Conservation (phyloP, 2,888 invertebrate genomes). For the Desoria tigrina region DNA sequence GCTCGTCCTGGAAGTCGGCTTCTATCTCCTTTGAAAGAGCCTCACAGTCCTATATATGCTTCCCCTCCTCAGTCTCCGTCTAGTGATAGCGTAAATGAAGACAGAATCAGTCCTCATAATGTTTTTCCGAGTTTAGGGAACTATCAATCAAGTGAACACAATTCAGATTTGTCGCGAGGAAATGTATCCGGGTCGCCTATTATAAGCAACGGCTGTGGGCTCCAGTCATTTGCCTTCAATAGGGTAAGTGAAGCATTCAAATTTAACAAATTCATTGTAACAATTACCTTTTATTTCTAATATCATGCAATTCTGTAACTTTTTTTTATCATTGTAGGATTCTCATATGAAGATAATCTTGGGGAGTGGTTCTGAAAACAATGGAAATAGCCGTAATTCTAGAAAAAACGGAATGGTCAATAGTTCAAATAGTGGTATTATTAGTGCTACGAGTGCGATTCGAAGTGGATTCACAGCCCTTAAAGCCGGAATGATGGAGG, state of each 20-base stretch:
- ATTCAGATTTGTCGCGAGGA: slow-evolving; percentile 9
- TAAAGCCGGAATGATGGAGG: slow-evolving; percentile 49
- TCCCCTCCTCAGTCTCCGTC: slow-evolving; percentile 76
- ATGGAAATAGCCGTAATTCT: slow-evolving; percentile 44
- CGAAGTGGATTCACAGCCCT: slow-evolving; percentile 52
- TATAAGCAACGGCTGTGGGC: slow-evolving; percentile 46
- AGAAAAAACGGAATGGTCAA: slow-evolving; percentile 51
- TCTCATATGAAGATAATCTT: slow-evolving; percentile 89
- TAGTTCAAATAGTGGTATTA: slow-evolving; percentile 52
- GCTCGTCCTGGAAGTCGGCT: slow-evolving; percentile 64
- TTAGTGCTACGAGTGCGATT: slow-evolving; percentile 52
- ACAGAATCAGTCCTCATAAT: slow-evolving; percentile 50
- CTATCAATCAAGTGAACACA: slow-evolving; percentile 21
- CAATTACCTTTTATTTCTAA: not conserved
- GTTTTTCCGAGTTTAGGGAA: slow-evolving; percentile 36
- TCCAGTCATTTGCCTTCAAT: slow-evolving; percentile 52
- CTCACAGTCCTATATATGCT: slow-evolving; percentile 74
- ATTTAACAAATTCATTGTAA: not conserved
- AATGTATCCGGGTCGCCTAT: slow-evolving; percentile 39
- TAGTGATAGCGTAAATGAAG: slow-evolving; percentile 55
- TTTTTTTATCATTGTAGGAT: slow-evolving; percentile 71
- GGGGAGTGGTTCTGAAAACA: slow-evolving; percentile 60
- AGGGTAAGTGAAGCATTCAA: slow-evolving; percentile 39
- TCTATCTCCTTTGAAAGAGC: slow-evolving; percentile 65
- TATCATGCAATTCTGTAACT: not conserved